These are phyloP conservation scores for Oriolus oriolus DNA, from an alignment of 2,113 vertebrate species.

Conservation along the genomic window DNA sequence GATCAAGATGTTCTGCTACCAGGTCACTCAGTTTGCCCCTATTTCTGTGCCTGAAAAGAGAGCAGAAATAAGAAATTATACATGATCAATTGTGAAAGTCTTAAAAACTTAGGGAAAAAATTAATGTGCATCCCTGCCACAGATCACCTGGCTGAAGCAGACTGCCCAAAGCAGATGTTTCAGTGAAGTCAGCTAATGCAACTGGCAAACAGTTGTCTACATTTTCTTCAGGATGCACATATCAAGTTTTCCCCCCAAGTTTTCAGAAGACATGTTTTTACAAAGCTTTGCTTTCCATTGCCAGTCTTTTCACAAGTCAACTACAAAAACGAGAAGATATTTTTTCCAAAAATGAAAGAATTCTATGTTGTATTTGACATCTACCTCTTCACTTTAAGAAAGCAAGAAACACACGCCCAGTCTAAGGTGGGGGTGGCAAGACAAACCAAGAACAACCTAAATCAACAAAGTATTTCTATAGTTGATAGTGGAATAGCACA, in stretches of 20 bases:
- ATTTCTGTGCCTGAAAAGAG: constrained; percentile 86
- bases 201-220: neutral
- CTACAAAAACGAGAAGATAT: neutral
- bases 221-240: neutral
- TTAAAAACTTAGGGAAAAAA: neutral
- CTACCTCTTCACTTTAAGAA: neutral
- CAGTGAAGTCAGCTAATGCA: neutral
- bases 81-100: neutral
- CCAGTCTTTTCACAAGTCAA: neutral
- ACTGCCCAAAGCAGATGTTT: neutral
- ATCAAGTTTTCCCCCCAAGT: neutral
- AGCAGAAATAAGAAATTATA: neutral
- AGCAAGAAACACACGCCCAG: neutral
- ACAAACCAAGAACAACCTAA: neutral
- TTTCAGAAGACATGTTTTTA: neutral
- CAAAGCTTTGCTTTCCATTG: neutral
- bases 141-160: neutral
- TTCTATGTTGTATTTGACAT: neutral
- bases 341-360: neutral
- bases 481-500: neutral
- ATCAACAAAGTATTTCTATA: neutral
- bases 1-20: constrained; percentile 96
- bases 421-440: neutral
- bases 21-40: constrained; percentile 93
- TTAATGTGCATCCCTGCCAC: neutral